Conservation (phyloP, 2,888 invertebrate genomes). For the Herminia tarsipennalis region DNA sequence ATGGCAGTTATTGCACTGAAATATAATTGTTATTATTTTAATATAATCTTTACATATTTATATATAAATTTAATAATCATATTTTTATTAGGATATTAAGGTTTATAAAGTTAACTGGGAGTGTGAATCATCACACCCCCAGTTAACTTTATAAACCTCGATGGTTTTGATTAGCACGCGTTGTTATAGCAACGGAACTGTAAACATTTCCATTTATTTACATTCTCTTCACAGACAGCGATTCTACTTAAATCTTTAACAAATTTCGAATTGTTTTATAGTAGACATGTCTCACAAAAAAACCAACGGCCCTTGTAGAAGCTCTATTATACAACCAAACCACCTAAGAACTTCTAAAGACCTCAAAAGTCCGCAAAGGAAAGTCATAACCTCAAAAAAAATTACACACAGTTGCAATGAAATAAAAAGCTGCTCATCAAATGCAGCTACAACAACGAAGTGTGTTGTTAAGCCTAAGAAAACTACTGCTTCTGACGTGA, state of each 20-base stretch:
- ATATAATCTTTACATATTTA: not conserved
- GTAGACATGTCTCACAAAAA: constrained; percentile 24
- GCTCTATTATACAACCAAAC: constrained; percentile 17
- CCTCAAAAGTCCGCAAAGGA: constrained; percentile 45
- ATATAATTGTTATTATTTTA: not conserved
- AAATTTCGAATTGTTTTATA: not conserved
- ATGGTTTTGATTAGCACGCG: not conserved
- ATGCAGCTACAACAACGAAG: constrained; percentile 39
- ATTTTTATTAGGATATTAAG: not conserved
- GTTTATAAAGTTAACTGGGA: too few species aligned
- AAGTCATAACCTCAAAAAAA: constrained; percentile 55
- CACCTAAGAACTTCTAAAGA: constrained; percentile 33
- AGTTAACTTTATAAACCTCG: too few species aligned
- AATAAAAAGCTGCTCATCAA: constrained; percentile 59
- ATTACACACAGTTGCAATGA: constrained; percentile 35
- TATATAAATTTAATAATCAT: not conserved
- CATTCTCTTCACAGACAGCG: not conserved
- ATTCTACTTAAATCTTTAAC: not conserved
- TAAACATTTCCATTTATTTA: too few species aligned
- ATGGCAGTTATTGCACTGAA: not conserved
- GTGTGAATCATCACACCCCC: too few species aligned
- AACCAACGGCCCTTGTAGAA: constrained; percentile 23
- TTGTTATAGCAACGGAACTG: constrained; percentile 12
- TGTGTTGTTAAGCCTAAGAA: constrained; percentile 50
- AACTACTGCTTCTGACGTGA: constrained; percentile 64